Conservation (phyloP, 2,113 vertebrate genomes). For the Dendropsophus ebraccatus region DNA sequence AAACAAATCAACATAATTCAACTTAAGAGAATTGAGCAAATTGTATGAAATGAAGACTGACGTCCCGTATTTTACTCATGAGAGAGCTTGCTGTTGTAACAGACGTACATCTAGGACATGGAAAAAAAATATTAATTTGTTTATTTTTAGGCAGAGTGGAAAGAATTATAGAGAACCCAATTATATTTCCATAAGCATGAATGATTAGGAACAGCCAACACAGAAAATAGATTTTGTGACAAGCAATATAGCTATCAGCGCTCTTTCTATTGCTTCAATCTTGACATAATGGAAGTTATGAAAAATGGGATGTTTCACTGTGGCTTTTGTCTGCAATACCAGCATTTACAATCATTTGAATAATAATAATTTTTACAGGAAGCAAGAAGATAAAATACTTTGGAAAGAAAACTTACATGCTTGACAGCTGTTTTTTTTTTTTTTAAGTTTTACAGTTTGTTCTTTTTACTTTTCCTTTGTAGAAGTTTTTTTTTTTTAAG, state of each 20-base stretch:
- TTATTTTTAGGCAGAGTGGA: slow-evolving; percentile 41
- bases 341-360: slow-evolving; percentile 44
- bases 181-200: slow-evolving; percentile 52
- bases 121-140: slow-evolving; percentile 42
- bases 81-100: slow-evolving; percentile 25
- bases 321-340: slow-evolving; percentile 36
- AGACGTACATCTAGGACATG: slow-evolving; percentile 12
- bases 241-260: slow-evolving; percentile 46
- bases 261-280: slow-evolving; percentile 32
- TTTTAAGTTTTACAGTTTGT: background rate
- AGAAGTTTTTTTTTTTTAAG: background rate
- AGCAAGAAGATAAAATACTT: slow-evolving; percentile 19
- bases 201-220: slow-evolving; percentile 33
- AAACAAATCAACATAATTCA: slow-evolving; percentile 27
- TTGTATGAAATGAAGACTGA: slow-evolving; percentile 22
- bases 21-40: slow-evolving; percentile 13
- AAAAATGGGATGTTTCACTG: slow-evolving; percentile 38
- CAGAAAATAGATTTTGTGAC: slow-evolving; percentile 50
- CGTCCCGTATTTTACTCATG: slow-evolving; percentile 7
- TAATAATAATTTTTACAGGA: slow-evolving; percentile 32
- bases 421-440: too few species aligned
- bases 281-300: slow-evolving; percentile 49
- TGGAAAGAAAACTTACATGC: background rate
- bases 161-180: slow-evolving; percentile 40
- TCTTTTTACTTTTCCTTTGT: background rate